Evolutionary conservation across 2,113 vertebrate species (phyloP).

Genomic region (Thryonomys swinderianus): DNA sequence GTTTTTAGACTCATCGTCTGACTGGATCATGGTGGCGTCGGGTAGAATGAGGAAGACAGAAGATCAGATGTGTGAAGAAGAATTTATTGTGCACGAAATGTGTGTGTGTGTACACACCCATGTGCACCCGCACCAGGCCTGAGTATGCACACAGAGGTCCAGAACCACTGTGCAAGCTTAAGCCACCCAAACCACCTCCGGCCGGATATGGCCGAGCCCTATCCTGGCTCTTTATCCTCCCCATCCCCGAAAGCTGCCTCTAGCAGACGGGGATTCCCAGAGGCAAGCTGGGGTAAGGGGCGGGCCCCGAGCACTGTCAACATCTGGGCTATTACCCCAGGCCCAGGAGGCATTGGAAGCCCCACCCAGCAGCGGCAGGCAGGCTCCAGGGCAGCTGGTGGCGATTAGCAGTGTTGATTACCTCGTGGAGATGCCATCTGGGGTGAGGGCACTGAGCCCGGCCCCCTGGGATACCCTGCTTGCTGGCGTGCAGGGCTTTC

Average conservation of each 20-base stretch:
- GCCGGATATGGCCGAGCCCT: background rate
- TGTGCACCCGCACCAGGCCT: background rate
- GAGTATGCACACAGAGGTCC: background rate
- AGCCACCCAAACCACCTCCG: background rate
- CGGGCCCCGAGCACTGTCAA: background rate
- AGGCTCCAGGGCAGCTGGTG: slow-evolving; percentile 86
- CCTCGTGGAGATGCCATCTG: slow-evolving; percentile 84
- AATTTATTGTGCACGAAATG: background rate
- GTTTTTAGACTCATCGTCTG: background rate
- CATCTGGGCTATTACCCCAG: slow-evolving; percentile 62
- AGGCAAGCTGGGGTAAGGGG: background rate
- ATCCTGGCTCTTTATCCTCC: background rate
- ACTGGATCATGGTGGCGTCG: slow-evolving; percentile 34
- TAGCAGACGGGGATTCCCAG: slow-evolving; percentile 53
- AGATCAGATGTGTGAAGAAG: background rate
- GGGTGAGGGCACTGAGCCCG: slow-evolving; percentile 81
- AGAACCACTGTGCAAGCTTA: background rate
- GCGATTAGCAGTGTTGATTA: slow-evolving; percentile 85
- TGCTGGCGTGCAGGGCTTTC: slow-evolving; percentile 7
- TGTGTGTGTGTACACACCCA: background rate
- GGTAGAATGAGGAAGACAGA: slow-evolving; percentile 2
- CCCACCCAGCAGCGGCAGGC: slow-evolving; percentile 67
- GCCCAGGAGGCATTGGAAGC: slow-evolving; percentile 57
- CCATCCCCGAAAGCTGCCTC: background rate
- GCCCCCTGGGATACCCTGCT: slow-evolving; percentile 48